Conservation (phyloP, 2,888 invertebrate genomes). For the Tipula helvola region DNA sequence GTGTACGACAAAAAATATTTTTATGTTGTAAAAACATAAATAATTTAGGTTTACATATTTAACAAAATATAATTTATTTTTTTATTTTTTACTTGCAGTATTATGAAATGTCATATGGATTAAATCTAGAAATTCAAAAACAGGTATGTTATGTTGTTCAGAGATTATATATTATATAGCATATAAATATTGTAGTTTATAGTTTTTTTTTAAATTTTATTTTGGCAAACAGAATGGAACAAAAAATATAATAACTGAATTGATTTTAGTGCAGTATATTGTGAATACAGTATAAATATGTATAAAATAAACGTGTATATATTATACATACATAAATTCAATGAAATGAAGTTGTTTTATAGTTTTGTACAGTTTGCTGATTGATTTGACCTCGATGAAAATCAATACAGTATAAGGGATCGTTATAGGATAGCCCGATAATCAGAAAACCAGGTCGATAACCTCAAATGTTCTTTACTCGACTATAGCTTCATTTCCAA, state of each 20-base stretch:
- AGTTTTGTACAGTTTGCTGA: neutral
- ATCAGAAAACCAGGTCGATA: too few species aligned
- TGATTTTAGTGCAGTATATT: neutral
- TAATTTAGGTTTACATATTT: neutral
- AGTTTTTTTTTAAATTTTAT: neutral
- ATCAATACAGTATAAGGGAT: neutral
- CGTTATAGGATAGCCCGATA: neutral
- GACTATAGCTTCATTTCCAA: too few species aligned
- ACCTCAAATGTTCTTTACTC: too few species aligned
- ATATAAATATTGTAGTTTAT: neutral
- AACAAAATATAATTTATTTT: neutral
- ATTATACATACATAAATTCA: neutral
- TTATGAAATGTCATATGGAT: constrained; percentile 92
- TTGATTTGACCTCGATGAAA: neutral
- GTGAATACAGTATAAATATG: neutral
- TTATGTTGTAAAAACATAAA: neutral
- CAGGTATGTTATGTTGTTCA: constrained; percentile 46
- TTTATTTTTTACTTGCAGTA: constrained; percentile 48
- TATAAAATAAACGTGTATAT: neutral
- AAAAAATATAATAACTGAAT: neutral
- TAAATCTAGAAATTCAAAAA: constrained; percentile 94
- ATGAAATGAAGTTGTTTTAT: neutral
- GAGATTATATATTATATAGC: neutral
- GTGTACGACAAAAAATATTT: neutral
- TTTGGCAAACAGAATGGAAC: neutral